Percentiles rank a stretch among this genome's conserved stretches.
Conservation (phyloP, 2,797 vertebrate genomes). For the Borostomias antarcticus region DNA sequence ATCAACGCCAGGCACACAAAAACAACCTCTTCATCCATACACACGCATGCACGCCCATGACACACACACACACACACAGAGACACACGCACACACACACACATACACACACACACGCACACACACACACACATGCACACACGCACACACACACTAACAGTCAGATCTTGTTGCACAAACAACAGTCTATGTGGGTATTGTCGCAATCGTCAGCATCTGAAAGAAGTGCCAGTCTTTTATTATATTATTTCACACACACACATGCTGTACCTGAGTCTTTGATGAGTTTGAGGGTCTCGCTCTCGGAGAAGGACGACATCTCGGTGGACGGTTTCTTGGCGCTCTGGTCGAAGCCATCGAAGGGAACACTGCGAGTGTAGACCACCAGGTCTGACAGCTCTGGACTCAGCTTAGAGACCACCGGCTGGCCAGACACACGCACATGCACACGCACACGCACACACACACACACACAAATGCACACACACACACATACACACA, state of each 20-base stretch:
- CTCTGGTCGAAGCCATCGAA: slow-evolving; percentile 78
- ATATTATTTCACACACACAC: no score
- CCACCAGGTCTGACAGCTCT: slow-evolving; percentile 85
- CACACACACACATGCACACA: background rate
- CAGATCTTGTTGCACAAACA: slow-evolving; percentile 5
- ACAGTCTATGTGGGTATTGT: no score
- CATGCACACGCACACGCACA: slow-evolving; percentile 28
- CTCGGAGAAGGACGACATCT: slow-evolving; percentile 91
- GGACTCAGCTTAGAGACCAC: slow-evolving; percentile 74
- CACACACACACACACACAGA: slow-evolving; percentile 9
- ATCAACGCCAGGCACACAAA: no score
- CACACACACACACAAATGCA: slow-evolving; percentile 25
- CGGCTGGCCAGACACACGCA: slow-evolving; percentile 47
- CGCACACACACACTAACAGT: slow-evolving; percentile 6
- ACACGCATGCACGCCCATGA: background rate
- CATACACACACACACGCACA: background rate
- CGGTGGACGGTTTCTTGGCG: slow-evolving; percentile 61
- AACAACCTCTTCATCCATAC: background rate
- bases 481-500: slow-evolving; percentile 21
- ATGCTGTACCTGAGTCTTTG: slow-evolving; percentile 82
- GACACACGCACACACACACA: background rate
- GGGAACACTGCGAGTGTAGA: slow-evolving; percentile 84
- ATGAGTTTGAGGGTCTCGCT: slow-evolving; percentile 84
- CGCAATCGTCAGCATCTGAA: no score
- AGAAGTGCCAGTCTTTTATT: no score